Conservation (phyloP, 2,113 vertebrate genomes). For the Sturnus vulgaris region DNA sequence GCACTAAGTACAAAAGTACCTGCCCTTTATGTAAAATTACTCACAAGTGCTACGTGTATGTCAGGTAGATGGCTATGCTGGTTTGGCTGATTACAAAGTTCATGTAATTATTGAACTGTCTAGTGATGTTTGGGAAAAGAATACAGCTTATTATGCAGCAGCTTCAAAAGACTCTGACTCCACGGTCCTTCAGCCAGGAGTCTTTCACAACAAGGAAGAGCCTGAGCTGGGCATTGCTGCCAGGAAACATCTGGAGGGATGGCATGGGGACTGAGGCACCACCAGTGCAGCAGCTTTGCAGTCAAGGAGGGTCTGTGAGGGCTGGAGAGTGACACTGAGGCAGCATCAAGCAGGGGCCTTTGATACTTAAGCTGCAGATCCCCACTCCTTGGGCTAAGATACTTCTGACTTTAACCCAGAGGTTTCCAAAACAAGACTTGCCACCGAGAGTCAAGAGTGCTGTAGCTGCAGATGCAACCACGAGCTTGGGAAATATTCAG, state of each 20-base stretch:
- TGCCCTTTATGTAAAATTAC: slow-evolving; percentile 18
- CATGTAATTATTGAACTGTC: slow-evolving; percentile 15
- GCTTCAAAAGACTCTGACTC: slow-evolving; percentile 24
- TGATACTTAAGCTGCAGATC: background rate
- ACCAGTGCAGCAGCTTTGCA: background rate
- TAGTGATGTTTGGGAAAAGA: background rate
- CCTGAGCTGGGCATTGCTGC: background rate
- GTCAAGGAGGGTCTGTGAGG: background rate
- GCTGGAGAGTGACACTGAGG: accelerated
- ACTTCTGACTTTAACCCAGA: background rate
- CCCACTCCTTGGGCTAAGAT: background rate
- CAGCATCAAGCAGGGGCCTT: accelerated
- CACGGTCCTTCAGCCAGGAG: background rate
- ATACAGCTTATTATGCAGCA: background rate
- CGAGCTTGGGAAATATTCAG: background rate
- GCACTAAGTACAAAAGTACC: background rate
- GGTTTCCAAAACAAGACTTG: background rate
- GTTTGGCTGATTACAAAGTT: slow-evolving; percentile 33
- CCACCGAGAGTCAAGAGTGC: background rate
- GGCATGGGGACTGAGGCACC: accelerated
- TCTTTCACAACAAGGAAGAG: background rate
- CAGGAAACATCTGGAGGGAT: background rate
- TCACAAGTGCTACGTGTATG: background rate
- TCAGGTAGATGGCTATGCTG: background rate
- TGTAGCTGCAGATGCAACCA: background rate